Conservation (phyloP, 2,888 invertebrate genomes). For the Limnephilus auricula region DNA sequence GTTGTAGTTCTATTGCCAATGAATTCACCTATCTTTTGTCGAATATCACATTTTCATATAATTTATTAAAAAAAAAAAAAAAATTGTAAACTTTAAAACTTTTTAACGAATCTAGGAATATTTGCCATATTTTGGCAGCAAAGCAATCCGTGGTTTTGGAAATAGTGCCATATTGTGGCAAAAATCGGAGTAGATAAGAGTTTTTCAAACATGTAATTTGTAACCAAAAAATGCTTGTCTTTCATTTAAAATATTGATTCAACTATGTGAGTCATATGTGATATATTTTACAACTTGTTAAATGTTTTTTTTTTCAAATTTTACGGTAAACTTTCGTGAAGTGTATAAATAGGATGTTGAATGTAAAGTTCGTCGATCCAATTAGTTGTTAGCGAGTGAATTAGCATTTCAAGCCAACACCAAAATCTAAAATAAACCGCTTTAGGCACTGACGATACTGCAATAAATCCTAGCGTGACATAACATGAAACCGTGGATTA, state of each 20-base stretch:
- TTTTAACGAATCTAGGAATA: too few species aligned
- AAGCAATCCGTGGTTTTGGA: too few species aligned
- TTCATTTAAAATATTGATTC: not conserved
- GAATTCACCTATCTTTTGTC: too few species aligned
- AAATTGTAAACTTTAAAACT: too few species aligned
- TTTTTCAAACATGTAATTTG: too few species aligned
- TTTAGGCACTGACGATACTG: not conserved
- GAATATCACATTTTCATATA: too few species aligned
- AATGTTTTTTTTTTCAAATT: not conserved
- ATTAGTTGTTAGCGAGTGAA: not conserved
- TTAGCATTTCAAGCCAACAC: not conserved
- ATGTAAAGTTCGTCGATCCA: constrained; percentile 7
- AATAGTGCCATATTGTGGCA: too few species aligned
- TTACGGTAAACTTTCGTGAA: not conserved
- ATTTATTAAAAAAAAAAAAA: too few species aligned
- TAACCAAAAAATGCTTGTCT: too few species aligned
- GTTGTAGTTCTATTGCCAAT: too few species aligned
- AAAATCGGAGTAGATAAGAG: too few species aligned
- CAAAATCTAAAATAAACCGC: not conserved
- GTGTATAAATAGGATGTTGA: not conserved
- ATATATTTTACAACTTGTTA: not conserved
- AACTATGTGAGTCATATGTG: not conserved
- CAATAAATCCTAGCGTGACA: not conserved
- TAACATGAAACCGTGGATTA: not conserved
- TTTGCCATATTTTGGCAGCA: too few species aligned